Conservation (phyloP, 2,888 invertebrate genomes). For the Epinotia ramella region DNA sequence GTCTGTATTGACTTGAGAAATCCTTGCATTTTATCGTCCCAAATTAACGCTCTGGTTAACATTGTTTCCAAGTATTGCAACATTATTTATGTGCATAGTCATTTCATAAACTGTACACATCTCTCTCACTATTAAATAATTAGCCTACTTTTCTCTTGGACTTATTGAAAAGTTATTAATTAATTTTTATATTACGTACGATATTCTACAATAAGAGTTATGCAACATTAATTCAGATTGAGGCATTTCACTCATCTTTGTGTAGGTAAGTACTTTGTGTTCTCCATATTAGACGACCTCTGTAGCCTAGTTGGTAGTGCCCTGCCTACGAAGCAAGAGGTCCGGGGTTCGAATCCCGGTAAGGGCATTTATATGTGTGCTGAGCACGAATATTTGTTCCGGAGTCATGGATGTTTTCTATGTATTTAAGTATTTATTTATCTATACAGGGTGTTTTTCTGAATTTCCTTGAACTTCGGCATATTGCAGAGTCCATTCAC, state of each 20-base stretch:
- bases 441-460: too few species aligned
- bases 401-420: too few species aligned
- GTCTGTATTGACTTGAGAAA: constrained; percentile 41
- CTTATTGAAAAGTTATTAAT: constrained; percentile 40
- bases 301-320: too few species aligned
- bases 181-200: constrained; percentile 25
- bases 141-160: constrained; percentile 32
- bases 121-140: constrained; percentile 55
- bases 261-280: too few species aligned
- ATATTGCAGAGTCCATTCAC: too few species aligned
- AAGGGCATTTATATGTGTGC: too few species aligned
- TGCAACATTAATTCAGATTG: constrained; percentile 1
- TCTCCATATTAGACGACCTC: too few species aligned
- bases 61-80: constrained; percentile 68
- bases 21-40: constrained; percentile 57
- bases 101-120: constrained; percentile 66
- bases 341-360: too few species aligned
- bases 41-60: constrained; percentile 74
- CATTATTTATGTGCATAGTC: constrained; percentile 53
- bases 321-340: too few species aligned
- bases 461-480: too few species aligned
- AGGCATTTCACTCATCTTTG: not conserved
- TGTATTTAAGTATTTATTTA: too few species aligned
- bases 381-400: too few species aligned
- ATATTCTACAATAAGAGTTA: not conserved